phyloP scores from a whole-genome alignment of 2,888 invertebrate genomes.

The Odontocerum albicorne region DNA sequence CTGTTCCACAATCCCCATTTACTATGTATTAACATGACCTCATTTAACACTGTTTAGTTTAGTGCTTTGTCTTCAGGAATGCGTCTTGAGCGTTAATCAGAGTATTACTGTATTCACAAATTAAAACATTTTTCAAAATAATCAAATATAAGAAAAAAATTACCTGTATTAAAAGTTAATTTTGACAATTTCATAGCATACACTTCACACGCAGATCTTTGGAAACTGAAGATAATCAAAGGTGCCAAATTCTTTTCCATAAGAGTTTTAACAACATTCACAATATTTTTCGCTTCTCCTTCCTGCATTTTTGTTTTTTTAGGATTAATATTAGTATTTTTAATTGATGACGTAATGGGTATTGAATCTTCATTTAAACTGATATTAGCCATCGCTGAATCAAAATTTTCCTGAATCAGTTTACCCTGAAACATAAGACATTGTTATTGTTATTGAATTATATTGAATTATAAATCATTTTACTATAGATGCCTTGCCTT shows the following conservation, averaged over 20 bases:
- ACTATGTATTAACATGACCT: too few species aligned
- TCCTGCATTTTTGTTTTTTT: conserved; percentile 40
- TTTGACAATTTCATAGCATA: conserved; percentile 97
- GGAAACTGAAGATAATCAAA: conserved; percentile 98
- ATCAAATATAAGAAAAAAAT: too few species aligned
- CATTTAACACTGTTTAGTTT: too few species aligned
- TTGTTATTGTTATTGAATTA: too few species aligned
- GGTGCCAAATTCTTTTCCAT: conserved; percentile 98
- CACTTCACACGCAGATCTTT: conserved; percentile 96
- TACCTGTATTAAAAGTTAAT: conserved; percentile 91
- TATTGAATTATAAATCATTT: too few species aligned
- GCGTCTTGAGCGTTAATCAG: too few species aligned
- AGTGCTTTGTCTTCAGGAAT: too few species aligned
- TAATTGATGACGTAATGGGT: conserved; percentile 65
- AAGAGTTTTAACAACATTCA: conserved; percentile 98
- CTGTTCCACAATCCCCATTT: too few species aligned
- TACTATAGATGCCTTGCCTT: too few species aligned
- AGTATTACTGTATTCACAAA: too few species aligned
- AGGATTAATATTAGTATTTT: conserved; percentile 77
- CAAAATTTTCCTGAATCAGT: conserved; percentile 97
- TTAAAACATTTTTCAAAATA: too few species aligned
- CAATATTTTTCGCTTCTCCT: conserved; percentile 61
- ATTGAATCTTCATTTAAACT: too few species aligned
- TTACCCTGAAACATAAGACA: conserved; percentile 64
- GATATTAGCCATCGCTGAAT: conserved; percentile 92